Evolutionary conservation across 2,797 vertebrate species (phyloP).

Genomic region (Sebastes itinus): DNA sequence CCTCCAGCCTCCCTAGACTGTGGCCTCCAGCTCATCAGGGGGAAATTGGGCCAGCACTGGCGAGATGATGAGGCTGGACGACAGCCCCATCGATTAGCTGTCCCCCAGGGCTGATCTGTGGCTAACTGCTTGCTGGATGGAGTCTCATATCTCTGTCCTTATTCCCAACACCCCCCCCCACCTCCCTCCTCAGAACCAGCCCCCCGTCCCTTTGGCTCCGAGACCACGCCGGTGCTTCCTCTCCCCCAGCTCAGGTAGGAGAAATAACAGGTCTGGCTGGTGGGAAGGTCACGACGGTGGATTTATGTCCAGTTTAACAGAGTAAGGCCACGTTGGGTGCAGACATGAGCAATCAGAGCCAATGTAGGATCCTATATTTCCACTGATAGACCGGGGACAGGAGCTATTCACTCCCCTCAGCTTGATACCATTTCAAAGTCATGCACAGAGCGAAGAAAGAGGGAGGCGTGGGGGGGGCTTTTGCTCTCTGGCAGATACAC

Average conservation of each 20-base stretch:
- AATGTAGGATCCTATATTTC: constrained; percentile 51
- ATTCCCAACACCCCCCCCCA: constrained; percentile 22
- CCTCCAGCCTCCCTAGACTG: constrained; percentile 42
- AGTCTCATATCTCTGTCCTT: constrained; percentile 69
- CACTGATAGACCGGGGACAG: constrained; percentile 42
- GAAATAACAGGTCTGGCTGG: constrained; percentile 55
- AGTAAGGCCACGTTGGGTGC: constrained; percentile 48
- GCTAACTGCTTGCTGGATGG: constrained; percentile 75
- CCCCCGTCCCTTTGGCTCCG: not conserved
- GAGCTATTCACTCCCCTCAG: constrained; percentile 40
- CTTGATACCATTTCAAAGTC: constrained; percentile 49
- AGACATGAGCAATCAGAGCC: constrained; percentile 57
- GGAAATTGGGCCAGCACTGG: constrained; percentile 73
- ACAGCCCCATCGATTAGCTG: constrained; percentile 85
- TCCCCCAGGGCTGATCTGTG: constrained; percentile 82
- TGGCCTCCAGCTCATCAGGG: constrained; percentile 76
- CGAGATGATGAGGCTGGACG: constrained; percentile 81
- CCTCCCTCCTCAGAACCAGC: constrained; percentile 23
- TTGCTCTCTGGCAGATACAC: constrained; percentile 33
- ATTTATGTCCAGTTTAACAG: constrained; percentile 64
- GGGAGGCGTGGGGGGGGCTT: not conserved
- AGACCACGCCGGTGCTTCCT: not conserved
- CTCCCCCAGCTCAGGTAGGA: constrained; percentile 17
- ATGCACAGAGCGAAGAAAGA: constrained; percentile 18
- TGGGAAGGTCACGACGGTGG: constrained; percentile 49